Conservation (phyloP, 2,797 vertebrate genomes). For the Gymnoscopelus braueri region DNA sequence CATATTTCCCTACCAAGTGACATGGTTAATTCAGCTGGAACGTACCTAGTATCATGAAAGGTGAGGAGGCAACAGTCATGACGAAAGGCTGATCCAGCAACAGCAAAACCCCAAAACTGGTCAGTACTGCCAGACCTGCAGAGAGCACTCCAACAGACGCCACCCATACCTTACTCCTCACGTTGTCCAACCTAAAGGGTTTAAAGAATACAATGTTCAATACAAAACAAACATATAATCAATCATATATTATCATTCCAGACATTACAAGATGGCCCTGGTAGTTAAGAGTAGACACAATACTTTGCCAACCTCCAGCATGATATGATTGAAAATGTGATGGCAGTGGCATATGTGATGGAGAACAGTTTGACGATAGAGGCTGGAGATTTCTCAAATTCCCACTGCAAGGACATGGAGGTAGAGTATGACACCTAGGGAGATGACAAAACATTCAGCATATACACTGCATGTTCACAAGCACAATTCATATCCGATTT, state of each 20-base stretch:
- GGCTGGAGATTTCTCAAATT: slow-evolving; percentile 81
- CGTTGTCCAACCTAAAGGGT: slow-evolving; percentile 79
- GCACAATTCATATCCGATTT: neutral
- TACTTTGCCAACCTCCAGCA: slow-evolving; percentile 82
- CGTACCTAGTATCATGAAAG: slow-evolving; percentile 89
- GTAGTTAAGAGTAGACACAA: neutral
- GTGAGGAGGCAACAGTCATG: slow-evolving; percentile 85
- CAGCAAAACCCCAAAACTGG: slow-evolving; percentile 85
- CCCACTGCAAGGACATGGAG: slow-evolving; percentile 85
- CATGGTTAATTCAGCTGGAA: neutral
- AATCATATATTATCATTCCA: neutral
- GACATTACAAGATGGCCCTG: neutral
- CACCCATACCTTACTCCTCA: slow-evolving; percentile 86
- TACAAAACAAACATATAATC: neutral
- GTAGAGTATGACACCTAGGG: slow-evolving; percentile 84
- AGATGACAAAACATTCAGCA: neutral
- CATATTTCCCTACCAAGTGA: slow-evolving; percentile 27
- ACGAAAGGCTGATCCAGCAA: slow-evolving; percentile 83
- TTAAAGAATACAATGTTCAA: neutral
- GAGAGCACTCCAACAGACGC: slow-evolving; percentile 83
- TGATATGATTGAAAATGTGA: slow-evolving; percentile 82
- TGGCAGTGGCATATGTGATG: slow-evolving; percentile 80
- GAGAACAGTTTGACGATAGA: slow-evolving; percentile 83
- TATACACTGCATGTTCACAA: neutral
- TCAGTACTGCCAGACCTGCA: slow-evolving; percentile 83